These are phyloP conservation scores for Drosophila phalerata DNA, from an alignment of 2,888 invertebrate species.

Conservation along the genomic window DNA sequence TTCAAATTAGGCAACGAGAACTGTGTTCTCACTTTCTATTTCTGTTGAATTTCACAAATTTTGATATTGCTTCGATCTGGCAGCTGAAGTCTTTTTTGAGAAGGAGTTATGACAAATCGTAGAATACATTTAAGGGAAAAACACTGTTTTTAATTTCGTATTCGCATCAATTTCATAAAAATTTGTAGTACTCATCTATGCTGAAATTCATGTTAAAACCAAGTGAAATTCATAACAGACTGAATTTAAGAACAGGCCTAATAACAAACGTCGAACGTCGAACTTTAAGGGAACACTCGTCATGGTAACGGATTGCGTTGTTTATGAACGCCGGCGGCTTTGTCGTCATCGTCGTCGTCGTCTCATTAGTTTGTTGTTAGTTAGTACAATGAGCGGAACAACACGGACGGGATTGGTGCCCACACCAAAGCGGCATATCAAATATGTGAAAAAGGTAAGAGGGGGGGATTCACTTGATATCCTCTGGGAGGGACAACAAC, in stretches of 20 bases:
- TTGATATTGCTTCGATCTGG: neutral
- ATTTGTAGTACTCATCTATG: neutral
- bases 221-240: too few species aligned
- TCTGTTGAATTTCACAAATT: constrained; percentile 1
- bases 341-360: neutral
- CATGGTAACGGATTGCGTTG: constrained; percentile 47
- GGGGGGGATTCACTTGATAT: constrained; percentile 12
- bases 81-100: neutral
- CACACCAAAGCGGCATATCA: constrained; percentile 86
- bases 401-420: constrained; percentile 90
- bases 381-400: constrained; percentile 87
- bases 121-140: neutral
- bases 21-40: neutral
- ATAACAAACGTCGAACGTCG: constrained; percentile 14
- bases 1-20: neutral
- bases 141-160: neutral
- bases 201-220: too few species aligned
- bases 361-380: constrained; percentile 16
- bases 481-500: constrained; percentile 42
- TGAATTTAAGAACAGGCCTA: neutral
- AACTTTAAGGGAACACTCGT: constrained; percentile 7
- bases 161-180: neutral
- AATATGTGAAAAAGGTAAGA: constrained; percentile 66
- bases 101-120: neutral
- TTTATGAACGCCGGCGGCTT: constrained; percentile 35